Base-by-base conservation (phyloP, 2,113 vertebrate species). In the Seriola dumerili region DNA sequence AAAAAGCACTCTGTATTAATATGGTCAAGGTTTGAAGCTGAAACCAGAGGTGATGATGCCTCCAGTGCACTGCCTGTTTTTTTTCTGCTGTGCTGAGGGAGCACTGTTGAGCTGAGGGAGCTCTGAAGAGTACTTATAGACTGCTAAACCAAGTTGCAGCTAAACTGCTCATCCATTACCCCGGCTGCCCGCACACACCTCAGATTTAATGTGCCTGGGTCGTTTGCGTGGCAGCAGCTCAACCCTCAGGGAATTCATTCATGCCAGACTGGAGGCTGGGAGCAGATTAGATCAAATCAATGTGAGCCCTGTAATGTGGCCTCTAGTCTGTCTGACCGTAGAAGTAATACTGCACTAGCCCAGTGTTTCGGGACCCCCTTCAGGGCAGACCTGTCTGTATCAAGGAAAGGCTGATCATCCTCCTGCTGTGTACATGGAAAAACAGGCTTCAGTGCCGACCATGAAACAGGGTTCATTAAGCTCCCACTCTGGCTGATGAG, bases 281-380 rank as follows among this genome's bases (percentile, higher is more conserved):
- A 80, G 77, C 81, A 84, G 85, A 94, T 94, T 94, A 92, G 90
- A 89, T 94, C 89, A 84, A 94, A 93, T 96, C 94, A 92, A 85
- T 91, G 80, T 76, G 74, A 91, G 83, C 72, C 88, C 83, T 82
- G 90, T 94, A 93, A 92, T 89, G 85, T 77, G 72, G 91, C 87
- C 84, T 83, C 81, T 79, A 78, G 81, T 86, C 77, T 80, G 64
- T 76, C 76, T 66, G 63, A 67, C 68, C 32, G 11, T 69, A 88
- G 76, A 90, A 68, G 76, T 73, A 80, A 88, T 83, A 74, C 85
- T 34, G 78, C 70, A 17, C 44, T 14, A 40, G 80, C 80, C 54
- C 81, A 23, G 78, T 62, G 84, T 89, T 93, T 84, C 78, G 38
- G 82, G 88, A 92, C 91, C 93, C 89, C 91, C 93, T 83, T 90